A percentile compares a stretch with the other conserved stretches of the same genome.
These are phyloP conservation scores for Equus przewalskii DNA, from an alignment of 2,113 vertebrate species.

Conservation along the genomic window DNA sequence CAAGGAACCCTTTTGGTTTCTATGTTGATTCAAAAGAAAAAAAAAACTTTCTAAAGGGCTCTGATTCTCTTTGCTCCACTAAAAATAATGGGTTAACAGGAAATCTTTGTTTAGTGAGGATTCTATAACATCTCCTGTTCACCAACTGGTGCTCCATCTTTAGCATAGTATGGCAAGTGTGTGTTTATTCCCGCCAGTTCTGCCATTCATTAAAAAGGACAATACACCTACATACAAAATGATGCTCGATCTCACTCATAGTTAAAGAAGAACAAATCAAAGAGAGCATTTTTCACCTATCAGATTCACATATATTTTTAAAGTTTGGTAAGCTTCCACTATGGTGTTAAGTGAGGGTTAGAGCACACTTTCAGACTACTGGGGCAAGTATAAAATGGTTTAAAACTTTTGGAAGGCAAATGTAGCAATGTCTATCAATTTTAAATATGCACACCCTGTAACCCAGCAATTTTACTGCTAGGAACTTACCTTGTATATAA, in stretches of 20 bases:
- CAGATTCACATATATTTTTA: neutral
- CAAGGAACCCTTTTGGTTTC: neutral
- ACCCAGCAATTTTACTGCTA: neutral
- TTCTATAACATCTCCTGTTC: neutral
- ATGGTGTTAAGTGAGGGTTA: neutral
- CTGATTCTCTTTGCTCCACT: neutral
- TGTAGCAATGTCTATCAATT: neutral
- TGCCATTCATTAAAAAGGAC: neutral
- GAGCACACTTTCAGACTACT: neutral
- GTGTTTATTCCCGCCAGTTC: neutral
- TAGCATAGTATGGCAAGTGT: neutral
- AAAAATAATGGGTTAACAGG: neutral
- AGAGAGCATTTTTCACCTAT: neutral
- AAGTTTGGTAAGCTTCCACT: neutral
- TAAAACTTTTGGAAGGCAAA: slow-evolving; percentile 3
- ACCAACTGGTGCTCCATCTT: neutral
- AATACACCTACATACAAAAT: neutral
- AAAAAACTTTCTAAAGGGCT: neutral
- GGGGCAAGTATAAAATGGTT: neutral
- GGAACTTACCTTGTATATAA: slow-evolving; percentile 16
- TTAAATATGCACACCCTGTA: neutral
- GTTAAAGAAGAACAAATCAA: slow-evolving; percentile 17
- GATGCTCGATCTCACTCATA: neutral
- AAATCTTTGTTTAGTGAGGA: neutral
- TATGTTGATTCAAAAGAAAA: neutral